Conservation (phyloP, 37 sponge, comb jelly and placozoan genomes). For the Oopsacas minuta region DNA sequence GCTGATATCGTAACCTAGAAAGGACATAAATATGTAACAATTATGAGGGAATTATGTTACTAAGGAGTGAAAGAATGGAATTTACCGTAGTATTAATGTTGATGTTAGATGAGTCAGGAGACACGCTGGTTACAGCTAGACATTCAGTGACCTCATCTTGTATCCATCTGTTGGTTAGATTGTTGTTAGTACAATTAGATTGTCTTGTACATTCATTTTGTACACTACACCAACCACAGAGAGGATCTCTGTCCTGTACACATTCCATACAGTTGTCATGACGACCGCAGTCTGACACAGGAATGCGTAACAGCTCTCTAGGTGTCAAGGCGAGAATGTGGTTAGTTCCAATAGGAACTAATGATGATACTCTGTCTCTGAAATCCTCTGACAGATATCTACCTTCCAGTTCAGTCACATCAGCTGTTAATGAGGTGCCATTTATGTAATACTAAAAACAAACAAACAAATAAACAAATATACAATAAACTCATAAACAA, state of each 20-base stretch:
- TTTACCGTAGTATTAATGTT: background rate
- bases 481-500: background rate
- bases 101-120: background rate
- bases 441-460: background rate
- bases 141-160: background rate
- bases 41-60: background rate
- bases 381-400: background rate
- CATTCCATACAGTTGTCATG: constrained; percentile 46
- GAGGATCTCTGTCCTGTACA: constrained; percentile 39
- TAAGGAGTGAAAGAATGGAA: background rate
- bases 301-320: constrained; percentile 34
- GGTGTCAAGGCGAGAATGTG: background rate
- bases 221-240: constrained; percentile 85
- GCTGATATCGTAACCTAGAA: background rate
- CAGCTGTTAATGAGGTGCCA: background rate
- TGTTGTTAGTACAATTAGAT: constrained; percentile 22
- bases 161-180: constrained; percentile 12
- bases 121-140: background rate
- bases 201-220: constrained; percentile 28
- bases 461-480: background rate
- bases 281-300: constrained; percentile 48
- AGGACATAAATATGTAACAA: background rate
- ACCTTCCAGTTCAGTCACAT: background rate
- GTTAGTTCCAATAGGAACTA: background rate
- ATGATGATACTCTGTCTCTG: background rate